Evolutionary conservation across 2,113 vertebrate genomes (phyloP).

Genomic region (Thunnus maccoyii): DNA sequence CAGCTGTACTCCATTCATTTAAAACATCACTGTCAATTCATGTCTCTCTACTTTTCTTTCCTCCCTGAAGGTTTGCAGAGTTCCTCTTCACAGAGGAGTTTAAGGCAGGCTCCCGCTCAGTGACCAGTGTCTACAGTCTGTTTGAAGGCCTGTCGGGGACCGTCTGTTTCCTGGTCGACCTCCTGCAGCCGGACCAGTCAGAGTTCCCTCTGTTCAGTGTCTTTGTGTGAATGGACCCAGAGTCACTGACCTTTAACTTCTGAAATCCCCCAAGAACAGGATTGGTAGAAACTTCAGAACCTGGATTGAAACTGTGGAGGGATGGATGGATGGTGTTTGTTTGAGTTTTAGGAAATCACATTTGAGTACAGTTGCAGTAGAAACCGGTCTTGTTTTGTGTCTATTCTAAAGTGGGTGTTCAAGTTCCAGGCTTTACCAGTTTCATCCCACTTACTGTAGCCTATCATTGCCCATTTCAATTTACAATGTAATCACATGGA

Average conservation of each 20-base stretch:
- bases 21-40: background rate
- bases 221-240: slow-evolving; percentile 86
- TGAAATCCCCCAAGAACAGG: background rate
- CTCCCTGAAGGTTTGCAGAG: slow-evolving; percentile 88
- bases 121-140: slow-evolving; percentile 90
- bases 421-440: slow-evolving; percentile 46
- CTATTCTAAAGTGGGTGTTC: slow-evolving; percentile 32
- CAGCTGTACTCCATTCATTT: slow-evolving; percentile 1
- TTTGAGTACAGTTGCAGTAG: slow-evolving; percentile 18
- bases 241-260: background rate
- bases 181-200: slow-evolving; percentile 90
- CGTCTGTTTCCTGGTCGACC: slow-evolving; percentile 91
- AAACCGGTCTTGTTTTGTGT: slow-evolving; percentile 41
- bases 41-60: slow-evolving; percentile 22
- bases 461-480: slow-evolving; percentile 1
- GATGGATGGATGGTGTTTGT: slow-evolving; percentile 29
- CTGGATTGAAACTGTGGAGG: slow-evolving; percentile 6
- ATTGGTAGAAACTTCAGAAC: background rate
- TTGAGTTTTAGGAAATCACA: slow-evolving; percentile 23
- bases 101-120: slow-evolving; percentile 86
- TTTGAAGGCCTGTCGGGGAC: slow-evolving; percentile 93
- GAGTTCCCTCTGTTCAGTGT: slow-evolving; percentile 94
- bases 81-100: slow-evolving; percentile 94
- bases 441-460: slow-evolving; percentile 26
- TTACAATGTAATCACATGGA: background rate